Conservation (phyloP, 2,113 vertebrate genomes). For the Hoplias malabaricus region DNA sequence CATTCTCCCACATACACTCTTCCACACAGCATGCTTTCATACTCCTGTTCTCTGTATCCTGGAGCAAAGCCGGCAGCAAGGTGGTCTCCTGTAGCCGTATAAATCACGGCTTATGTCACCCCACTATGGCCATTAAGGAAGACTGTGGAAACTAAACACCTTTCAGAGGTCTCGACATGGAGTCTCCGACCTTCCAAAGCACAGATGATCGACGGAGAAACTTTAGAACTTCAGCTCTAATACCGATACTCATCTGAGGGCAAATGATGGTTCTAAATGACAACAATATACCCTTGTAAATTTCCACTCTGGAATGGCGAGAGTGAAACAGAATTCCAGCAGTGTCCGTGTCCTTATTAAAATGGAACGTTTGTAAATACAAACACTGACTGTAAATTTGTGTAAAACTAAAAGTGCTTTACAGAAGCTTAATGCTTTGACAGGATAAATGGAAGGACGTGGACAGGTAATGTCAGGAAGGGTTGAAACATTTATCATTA, state of each 20-base stretch:
- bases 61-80: conserved; percentile 63
- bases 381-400: not conserved
- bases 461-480: too few relatives aligned
- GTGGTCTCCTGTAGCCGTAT: conserved; percentile 74
- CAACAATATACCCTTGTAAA: not conserved
- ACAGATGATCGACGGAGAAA: conserved; percentile 4
- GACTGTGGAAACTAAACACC: conserved; percentile 50
- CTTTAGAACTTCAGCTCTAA: not conserved
- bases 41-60: conserved; percentile 63
- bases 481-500: too few relatives aligned
- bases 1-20: conserved; percentile 60
- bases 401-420: not conserved
- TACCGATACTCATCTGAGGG: not conserved
- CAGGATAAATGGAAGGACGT: too few relatives aligned
- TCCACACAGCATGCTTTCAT: conserved; percentile 70
- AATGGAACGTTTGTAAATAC: too few relatives aligned
- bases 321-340: not conserved
- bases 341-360: too few relatives aligned
- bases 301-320: not conserved
- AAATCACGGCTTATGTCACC: conserved; percentile 76
- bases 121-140: conserved; percentile 70
- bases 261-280: not conserved
- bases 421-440: not conserved
- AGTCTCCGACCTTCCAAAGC: conserved; percentile 20
- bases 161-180: conserved; percentile 34